Percentiles rank a stretch among this genome's conserved stretches.
Conservation (phyloP, 2,797 vertebrate genomes). For the Dendrocincla fuliginosa region DNA sequence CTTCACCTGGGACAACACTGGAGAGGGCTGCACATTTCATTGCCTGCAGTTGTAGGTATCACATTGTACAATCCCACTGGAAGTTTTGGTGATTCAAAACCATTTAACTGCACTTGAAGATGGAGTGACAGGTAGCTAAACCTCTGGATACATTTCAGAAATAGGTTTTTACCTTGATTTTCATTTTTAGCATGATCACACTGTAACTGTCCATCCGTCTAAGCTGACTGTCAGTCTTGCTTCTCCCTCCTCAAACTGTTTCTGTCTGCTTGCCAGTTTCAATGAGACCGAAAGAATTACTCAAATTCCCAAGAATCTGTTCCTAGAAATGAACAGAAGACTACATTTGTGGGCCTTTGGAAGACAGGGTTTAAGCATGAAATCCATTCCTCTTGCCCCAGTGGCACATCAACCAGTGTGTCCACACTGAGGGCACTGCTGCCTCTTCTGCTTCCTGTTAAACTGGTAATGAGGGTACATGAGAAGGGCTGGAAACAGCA, state of each 20-base stretch:
- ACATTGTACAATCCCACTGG: not conserved
- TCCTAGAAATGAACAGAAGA: not conserved
- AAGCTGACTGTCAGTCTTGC: not conserved
- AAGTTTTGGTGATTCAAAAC: not conserved
- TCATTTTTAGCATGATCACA: not conserved
- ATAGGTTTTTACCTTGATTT: not conserved
- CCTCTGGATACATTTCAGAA: not conserved
- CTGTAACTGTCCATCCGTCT: not conserved
- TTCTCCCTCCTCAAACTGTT: not conserved
- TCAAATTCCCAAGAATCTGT: not conserved
- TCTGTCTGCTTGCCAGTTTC: slow-evolving; percentile 18
- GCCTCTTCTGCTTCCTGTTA: not conserved
- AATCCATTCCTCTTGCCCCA: not conserved
- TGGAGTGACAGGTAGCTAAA: not conserved
- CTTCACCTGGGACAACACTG: not conserved
- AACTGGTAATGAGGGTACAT: not conserved
- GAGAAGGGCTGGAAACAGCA: not conserved
- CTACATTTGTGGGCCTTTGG: not conserved
- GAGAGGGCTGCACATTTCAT: not conserved
- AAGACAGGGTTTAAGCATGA: not conserved
- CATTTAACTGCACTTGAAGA: not conserved
- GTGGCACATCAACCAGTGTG: not conserved
- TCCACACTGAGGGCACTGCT: not conserved
- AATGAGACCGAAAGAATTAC: not conserved
- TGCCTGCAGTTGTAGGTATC: not conserved